Conservation (phyloP, 2,888 invertebrate species). For the Lepidocyrtinus sp. region DNA sequence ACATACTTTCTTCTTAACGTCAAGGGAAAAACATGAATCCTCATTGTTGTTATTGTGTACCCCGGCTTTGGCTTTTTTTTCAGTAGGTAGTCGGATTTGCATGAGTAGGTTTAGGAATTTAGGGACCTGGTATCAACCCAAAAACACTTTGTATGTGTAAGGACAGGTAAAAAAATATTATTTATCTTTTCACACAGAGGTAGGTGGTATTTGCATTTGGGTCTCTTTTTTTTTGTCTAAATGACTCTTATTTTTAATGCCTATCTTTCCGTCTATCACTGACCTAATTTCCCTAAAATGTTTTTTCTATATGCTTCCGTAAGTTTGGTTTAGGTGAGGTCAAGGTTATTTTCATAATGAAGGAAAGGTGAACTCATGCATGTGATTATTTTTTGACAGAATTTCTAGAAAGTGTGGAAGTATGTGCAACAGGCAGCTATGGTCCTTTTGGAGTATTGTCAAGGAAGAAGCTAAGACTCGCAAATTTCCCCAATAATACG, state of each 20-base stretch:
- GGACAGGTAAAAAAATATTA: not conserved
- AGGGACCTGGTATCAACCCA: not conserved
- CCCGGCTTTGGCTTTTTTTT: not conserved
- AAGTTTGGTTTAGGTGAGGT: not conserved
- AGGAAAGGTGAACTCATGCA: conserved; percentile 18
- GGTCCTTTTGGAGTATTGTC: conserved; percentile 54
- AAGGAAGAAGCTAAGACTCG: conserved; percentile 66
- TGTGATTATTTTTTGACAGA: conserved; percentile 59
- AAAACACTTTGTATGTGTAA: not conserved
- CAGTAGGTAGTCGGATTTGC: not conserved
- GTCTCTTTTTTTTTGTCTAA: not conserved
- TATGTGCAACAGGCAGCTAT: conserved; percentile 60
- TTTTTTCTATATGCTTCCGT: not conserved
- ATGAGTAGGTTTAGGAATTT: not conserved
- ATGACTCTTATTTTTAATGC: too few relatives aligned
- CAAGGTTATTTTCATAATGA: conserved; percentile 21
- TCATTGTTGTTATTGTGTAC: conserved; percentile 1
- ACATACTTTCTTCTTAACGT: too few relatives aligned
- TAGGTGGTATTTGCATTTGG: not conserved
- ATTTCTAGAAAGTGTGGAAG: conserved; percentile 67
- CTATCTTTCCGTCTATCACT: too few relatives aligned
- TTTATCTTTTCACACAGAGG: not conserved
- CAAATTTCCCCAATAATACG: conserved; percentile 68
- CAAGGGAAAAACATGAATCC: not conserved
- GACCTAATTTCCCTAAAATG: conserved; percentile 15